phyloP scores from a whole-genome alignment of 2,113 vertebrate species.

The Hippolais icterina region DNA sequence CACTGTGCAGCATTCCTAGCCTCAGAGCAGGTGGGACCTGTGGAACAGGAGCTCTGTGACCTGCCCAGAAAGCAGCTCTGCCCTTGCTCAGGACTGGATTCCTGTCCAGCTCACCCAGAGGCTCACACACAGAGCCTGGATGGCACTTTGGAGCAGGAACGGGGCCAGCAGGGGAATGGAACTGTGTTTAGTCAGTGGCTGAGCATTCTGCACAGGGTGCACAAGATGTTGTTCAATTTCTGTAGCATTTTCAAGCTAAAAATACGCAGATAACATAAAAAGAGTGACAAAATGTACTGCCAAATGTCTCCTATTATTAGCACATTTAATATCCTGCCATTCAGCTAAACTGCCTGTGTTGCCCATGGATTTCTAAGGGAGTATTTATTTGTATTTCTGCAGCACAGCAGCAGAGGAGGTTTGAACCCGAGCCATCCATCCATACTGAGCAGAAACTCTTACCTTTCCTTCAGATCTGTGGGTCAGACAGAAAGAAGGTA shows the following conservation, averaged over 20 bases:
- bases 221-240: neutral
- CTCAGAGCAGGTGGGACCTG: neutral
- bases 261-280: neutral
- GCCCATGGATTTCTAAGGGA: neutral
- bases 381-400: neutral
- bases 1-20: neutral
- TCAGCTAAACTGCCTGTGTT: neutral
- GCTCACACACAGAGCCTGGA: neutral
- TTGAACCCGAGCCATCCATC: fast-evolving
- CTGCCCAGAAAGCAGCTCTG: neutral
- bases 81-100: neutral
- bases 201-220: neutral
- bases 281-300: neutral
- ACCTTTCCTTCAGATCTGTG: neutral
- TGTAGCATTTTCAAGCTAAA: neutral
- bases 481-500: neutral
- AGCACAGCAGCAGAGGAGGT: neutral
- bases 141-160: neutral
- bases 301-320: neutral
- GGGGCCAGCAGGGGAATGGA: neutral
- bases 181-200: neutral
- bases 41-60: neutral
- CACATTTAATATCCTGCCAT: neutral
- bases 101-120: neutral
- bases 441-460: neutral